Evolutionary conservation across 2,888 invertebrate species (phyloP).

Genomic region (Drosophila kambysellisi): DNA sequence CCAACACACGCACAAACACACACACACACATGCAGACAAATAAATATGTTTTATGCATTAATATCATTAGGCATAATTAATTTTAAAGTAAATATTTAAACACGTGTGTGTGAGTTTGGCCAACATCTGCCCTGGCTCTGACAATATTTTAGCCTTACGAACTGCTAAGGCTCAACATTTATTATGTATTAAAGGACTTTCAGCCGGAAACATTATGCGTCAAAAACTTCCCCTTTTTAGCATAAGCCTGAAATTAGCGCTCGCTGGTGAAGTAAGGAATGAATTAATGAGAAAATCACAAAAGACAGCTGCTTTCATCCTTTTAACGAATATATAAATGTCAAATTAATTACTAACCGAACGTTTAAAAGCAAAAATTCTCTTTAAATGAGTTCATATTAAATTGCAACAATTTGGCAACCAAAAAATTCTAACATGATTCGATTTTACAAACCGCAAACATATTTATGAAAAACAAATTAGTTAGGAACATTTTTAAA

Average conservation of each 20-base stretch:
- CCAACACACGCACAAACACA: not conserved
- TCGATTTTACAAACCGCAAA: not conserved
- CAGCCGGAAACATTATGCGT: conserved; percentile 3
- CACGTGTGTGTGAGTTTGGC: conserved; percentile 30
- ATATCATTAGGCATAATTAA: conserved; percentile 71
- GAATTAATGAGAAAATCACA: not conserved
- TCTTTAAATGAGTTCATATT: not conserved
- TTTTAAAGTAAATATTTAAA: conserved; percentile 59
- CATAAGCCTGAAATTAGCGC: not conserved
- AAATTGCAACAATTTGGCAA: not conserved
- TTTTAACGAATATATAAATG: not conserved
- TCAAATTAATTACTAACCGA: not conserved
- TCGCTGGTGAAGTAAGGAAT: not conserved
- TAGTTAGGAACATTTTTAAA: not conserved
- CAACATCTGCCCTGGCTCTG: not conserved
- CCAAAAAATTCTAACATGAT: not conserved
- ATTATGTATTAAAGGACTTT: conserved; percentile 36
- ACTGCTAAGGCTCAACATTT: conserved; percentile 15
- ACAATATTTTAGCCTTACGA: conserved; percentile 7
- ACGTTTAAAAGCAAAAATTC: not conserved
- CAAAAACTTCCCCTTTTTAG: conserved; percentile 1
- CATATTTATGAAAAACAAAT: not conserved
- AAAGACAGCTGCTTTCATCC: not conserved
- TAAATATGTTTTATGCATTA: conserved; percentile 55
- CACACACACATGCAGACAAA: conserved; percentile 17